Conservation (phyloP, 2,888 invertebrate species). For the Nomada fabriciana region DNA sequence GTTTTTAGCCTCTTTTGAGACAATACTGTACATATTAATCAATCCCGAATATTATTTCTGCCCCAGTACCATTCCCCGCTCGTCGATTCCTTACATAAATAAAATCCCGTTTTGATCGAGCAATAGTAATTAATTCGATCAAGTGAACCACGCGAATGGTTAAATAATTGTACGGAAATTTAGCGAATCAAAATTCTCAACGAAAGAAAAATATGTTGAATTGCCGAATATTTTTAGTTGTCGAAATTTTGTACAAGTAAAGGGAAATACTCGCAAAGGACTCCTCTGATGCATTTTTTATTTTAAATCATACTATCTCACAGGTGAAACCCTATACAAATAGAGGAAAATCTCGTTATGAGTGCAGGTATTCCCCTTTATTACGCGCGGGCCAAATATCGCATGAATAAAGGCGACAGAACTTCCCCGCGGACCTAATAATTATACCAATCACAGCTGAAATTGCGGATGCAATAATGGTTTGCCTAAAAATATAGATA, state of each 20-base stretch:
- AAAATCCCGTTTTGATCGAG: too few relatives aligned
- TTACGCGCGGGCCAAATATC: slow-evolving; percentile 11
- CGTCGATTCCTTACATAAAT: too few relatives aligned
- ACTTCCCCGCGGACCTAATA: slow-evolving; percentile 25
- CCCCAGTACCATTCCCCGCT: too few relatives aligned
- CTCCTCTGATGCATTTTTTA: not conserved
- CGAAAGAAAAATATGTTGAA: not conserved
- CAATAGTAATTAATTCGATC: too few relatives aligned
- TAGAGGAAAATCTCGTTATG: slow-evolving; percentile 26
- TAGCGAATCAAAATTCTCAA: not conserved
- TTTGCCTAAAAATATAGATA: slow-evolving; percentile 18
- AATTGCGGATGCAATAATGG: slow-evolving; percentile 12
- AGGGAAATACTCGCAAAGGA: not conserved
- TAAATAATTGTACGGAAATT: not conserved
- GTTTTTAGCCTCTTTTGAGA: too few relatives aligned
- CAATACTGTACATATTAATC: too few relatives aligned
- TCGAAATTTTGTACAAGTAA: not conserved
- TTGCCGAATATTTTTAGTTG: not conserved
- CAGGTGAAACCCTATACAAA: slow-evolving; percentile 4
- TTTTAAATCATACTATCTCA: not conserved
- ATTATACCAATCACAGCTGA: slow-evolving; percentile 36
- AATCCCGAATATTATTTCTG: too few relatives aligned
- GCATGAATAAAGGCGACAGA: slow-evolving; percentile 17
- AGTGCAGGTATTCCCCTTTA: slow-evolving; percentile 18
- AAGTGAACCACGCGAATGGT: too few relatives aligned